These are phyloP conservation scores for Tubulanus polymorphus DNA, from an alignment of 2,888 invertebrate genomes.

Conservation along the genomic window DNA sequence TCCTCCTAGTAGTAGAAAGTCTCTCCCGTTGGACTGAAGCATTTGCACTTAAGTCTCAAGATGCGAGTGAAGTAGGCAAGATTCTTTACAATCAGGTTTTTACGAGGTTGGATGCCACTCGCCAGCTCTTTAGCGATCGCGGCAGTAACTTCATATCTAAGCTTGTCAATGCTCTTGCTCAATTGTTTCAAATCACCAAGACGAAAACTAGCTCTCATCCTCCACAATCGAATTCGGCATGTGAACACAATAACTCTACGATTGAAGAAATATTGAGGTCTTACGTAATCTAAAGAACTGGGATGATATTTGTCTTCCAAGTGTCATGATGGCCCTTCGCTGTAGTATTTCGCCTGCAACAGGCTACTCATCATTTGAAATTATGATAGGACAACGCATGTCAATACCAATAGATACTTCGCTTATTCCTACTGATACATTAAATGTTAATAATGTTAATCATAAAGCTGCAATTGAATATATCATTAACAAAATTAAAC, in stretches of 20 bases:
- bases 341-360: constrained; percentile 17
- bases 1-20: constrained; percentile 19
- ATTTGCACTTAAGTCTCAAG: not conserved
- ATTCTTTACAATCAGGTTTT: constrained; percentile 21
- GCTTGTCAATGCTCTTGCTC: constrained; percentile 18
- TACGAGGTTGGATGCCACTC: constrained; percentile 21
- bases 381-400: constrained; percentile 22
- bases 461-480: no score
- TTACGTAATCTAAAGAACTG: constrained; percentile 20
- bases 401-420: constrained; percentile 14
- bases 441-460: no score
- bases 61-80: constrained; percentile 15
- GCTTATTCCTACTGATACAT: constrained; percentile 15
- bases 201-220: constrained; percentile 21
- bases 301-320: constrained; percentile 18
- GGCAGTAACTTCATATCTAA: constrained; percentile 21
- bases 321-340: constrained; percentile 23
- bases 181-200: constrained; percentile 19
- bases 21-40: constrained; percentile 6
- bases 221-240: constrained; percentile 20
- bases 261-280: constrained; percentile 18
- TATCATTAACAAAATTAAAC: no score
- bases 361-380: constrained; percentile 18
- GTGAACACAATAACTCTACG: constrained; percentile 21
- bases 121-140: constrained; percentile 19